Evolutionary conservation across 2,888 invertebrate genomes (phyloP).

Genomic region (Nipponacmea schrenckii): DNA sequence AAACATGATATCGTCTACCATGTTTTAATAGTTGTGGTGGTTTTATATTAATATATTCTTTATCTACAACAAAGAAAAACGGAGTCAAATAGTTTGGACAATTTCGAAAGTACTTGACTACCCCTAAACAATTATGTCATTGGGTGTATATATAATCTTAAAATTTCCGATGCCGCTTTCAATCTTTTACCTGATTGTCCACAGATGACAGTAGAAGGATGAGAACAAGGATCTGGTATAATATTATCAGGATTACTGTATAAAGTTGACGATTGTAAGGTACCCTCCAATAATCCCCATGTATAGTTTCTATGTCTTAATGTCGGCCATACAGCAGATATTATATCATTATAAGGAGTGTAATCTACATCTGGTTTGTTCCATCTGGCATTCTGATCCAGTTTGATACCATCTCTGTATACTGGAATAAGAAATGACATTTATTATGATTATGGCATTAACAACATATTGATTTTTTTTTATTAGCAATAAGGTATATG

Average conservation of each 20-base stretch:
- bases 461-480: no score
- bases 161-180: no score
- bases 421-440: no score
- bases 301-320: conserved; percentile 26
- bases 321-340: conserved; percentile 32
- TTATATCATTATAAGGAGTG: conserved; percentile 30
- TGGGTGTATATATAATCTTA: no score
- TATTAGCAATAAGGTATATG: no score
- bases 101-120: conserved; percentile 19
- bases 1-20: conserved; percentile 36
- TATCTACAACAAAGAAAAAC: not conserved
- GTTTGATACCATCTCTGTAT: not conserved
- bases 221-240: conserved; percentile 13
- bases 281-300: conserved; percentile 24
- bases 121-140: no score
- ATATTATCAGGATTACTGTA: conserved; percentile 1
- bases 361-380: conserved; percentile 27
- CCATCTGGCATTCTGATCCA: conserved; percentile 24
- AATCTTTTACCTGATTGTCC: conserved; percentile 18
- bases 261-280: not conserved
- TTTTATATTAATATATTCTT: not conserved
- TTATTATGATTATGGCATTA: no score
- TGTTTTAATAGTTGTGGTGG: conserved; percentile 21
- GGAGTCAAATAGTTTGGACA: conserved; percentile 35
- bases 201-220: conserved; percentile 2